These are phyloP conservation scores for Apocheima hispidaria DNA, from an alignment of 2,888 invertebrate genomes.

Conservation along the genomic window DNA sequence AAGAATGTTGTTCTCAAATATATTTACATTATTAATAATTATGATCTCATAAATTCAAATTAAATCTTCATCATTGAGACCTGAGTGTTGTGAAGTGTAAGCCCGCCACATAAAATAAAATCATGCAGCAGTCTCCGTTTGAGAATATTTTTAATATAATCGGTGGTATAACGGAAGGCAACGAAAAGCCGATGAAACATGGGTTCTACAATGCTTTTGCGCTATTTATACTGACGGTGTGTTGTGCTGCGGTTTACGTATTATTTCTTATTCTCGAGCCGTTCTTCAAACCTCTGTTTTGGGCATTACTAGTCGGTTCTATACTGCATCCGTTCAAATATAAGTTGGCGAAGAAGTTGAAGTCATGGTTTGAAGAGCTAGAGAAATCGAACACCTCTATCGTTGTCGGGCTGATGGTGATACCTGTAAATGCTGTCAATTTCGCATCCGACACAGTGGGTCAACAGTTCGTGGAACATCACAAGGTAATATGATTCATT, in stretches of 20 bases:
- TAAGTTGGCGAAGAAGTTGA: constrained; percentile 90
- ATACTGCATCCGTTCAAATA: constrained; percentile 98
- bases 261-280: constrained; percentile 95
- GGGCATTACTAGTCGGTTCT: constrained; percentile 98
- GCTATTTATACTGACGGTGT: constrained; percentile 89
- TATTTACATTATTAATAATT: constrained; percentile 48
- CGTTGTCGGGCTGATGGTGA: constrained; percentile 84
- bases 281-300: constrained; percentile 96
- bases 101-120: constrained; percentile 35
- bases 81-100: constrained; percentile 14
- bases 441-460: constrained; percentile 91
- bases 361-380: constrained; percentile 91
- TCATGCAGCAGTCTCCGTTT: constrained; percentile 85
- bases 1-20: constrained; percentile 12
- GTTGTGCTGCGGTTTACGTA: constrained; percentile 90
- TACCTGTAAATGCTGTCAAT: constrained; percentile 92
- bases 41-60: constrained; percentile 61
- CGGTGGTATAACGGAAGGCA: constrained; percentile 89
- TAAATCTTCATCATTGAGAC: constrained; percentile 2
- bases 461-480: constrained; percentile 88
- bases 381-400: constrained; percentile 89
- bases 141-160: constrained; percentile 90
- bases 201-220: constrained; percentile 96
- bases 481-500: constrained; percentile 68
- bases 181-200: constrained; percentile 96